Evolutionary conservation across 2,113 vertebrate species (phyloP).

Genomic region (Gavialis gangeticus): DNA sequence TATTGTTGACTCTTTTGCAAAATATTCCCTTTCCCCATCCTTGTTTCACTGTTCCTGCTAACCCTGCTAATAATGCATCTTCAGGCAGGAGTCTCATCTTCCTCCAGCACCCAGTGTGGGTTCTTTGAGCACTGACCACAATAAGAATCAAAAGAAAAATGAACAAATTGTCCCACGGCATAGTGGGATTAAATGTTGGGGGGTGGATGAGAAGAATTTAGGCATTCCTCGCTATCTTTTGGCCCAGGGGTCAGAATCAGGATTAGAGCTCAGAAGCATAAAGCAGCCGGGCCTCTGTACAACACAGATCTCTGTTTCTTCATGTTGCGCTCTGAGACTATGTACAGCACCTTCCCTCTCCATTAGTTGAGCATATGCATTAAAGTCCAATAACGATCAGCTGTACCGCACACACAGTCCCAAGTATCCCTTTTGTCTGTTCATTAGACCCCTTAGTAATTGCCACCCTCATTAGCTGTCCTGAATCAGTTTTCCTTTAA

Average conservation of each 20-base stretch:
- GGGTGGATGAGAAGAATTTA: neutral
- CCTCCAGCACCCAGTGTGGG: neutral
- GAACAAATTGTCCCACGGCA: neutral
- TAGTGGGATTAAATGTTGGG: neutral
- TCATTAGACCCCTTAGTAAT: conserved; percentile 21
- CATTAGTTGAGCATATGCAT: neutral
- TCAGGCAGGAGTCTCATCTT: neutral
- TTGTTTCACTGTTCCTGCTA: neutral
- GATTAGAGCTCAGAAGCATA: neutral
- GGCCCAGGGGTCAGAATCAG: neutral
- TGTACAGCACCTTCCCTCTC: neutral
- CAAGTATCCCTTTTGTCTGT: neutral
- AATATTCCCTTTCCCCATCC: neutral
- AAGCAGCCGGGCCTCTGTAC: neutral
- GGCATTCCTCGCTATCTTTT: neutral
- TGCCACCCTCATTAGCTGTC: conserved; percentile 1
- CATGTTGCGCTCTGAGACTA: neutral
- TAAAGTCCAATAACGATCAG: neutral
- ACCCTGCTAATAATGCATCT: too few relatives aligned
- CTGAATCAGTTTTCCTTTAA: conserved; percentile 50
- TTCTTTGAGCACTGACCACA: neutral
- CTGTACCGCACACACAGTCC: neutral
- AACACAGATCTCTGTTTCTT: neutral
- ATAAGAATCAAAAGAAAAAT: neutral
- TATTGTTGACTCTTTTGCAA: neutral